Base-by-base conservation (phyloP, 2,888 invertebrate genomes). In the Chrysotoxum bicinctum region DNA sequence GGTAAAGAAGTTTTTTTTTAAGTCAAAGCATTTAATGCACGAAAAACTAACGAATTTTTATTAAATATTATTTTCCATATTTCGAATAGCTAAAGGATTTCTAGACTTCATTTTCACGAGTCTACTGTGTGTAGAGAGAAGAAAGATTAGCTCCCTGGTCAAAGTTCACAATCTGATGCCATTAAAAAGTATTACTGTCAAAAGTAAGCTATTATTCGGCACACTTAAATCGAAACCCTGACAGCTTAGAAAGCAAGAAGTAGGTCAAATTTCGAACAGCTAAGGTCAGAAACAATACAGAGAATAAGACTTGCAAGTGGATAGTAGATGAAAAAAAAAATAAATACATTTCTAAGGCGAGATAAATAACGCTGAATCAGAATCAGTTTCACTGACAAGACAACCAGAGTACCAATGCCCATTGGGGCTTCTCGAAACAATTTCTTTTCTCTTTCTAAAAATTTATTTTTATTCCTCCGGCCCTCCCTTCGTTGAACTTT, bases 251-350 rank as follows among this genome's bases (percentile, higher is more conserved):
- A 56, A 48, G n/a, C 7, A 12, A 26, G 9, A 73, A 73, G 35
- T 81, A 48, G 80, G 75, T 75, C 64, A 40, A 37, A 32, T 56
- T 64, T 35, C 16, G 8, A 56, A 43, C 60, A 37, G 6, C 66
- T 69, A 75, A 81, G 69, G 75, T 81, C 80, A 75, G 60, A 64
- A 43, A 70, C 45, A 64, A 56, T 30, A 19, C 19, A 68, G 16
- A 74, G 43, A 58, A 26, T 21, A 26, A 10, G 21, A 40, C 23
- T 37, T 19, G n/a, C 21, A 62, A n/a, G 35, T 45, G 19, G 58
- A 21, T 9, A 9, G n/a, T n/a, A n/a, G n/a, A n/a, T n/a, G 37
- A 16, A 45, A 12, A 19, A 7, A 26, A 73, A 35, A 26, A 32
- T 23, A 50, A 58, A 37, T 3, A 48, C 40, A 64, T 40, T 12